Evolutionary conservation across 2,888 invertebrate species (phyloP).

Genomic region (Cataglyphis altisquamis): DNA sequence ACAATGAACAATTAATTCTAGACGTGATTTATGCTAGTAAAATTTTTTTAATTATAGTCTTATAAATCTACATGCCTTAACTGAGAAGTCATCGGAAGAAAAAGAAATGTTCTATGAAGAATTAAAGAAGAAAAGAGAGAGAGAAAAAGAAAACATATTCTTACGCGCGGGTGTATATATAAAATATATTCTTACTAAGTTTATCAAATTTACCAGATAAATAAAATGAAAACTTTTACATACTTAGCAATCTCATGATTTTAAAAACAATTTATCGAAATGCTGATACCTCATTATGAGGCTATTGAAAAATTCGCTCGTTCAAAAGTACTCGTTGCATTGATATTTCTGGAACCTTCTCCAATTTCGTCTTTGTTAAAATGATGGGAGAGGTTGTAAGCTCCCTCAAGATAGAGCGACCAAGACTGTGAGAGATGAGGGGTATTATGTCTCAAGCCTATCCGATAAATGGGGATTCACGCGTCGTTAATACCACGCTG

Average conservation of each 20-base stretch:
- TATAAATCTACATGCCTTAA: constrained; percentile 20
- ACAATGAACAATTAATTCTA: constrained; percentile 10
- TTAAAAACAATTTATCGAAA: neutral
- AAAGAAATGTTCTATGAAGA: constrained; percentile 25
- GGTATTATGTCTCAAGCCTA: constrained; percentile 63
- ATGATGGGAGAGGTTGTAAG: constrained; percentile 24
- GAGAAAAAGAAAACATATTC: neutral
- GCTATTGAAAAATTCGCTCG: neutral
- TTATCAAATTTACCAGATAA: neutral
- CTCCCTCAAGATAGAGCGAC: constrained; percentile 53
- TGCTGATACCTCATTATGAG: neutral
- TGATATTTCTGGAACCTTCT: constrained; percentile 44
- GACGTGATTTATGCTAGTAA: neutral
- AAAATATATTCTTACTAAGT: neutral
- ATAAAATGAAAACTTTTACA: neutral
- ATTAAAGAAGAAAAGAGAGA: neutral
- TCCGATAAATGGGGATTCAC: constrained; percentile 72
- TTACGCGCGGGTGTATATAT: too few relatives aligned
- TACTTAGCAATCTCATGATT: neutral
- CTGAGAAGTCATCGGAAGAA: neutral
- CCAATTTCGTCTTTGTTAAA: constrained; percentile 44
- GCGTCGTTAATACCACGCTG: constrained; percentile 68
- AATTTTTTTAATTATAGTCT: constrained; percentile 3
- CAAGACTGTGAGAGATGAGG: constrained; percentile 52
- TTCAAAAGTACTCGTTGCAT: constrained; percentile 44